Conservation (phyloP, 2,888 invertebrate genomes). For the Hyposoter didymator region DNA sequence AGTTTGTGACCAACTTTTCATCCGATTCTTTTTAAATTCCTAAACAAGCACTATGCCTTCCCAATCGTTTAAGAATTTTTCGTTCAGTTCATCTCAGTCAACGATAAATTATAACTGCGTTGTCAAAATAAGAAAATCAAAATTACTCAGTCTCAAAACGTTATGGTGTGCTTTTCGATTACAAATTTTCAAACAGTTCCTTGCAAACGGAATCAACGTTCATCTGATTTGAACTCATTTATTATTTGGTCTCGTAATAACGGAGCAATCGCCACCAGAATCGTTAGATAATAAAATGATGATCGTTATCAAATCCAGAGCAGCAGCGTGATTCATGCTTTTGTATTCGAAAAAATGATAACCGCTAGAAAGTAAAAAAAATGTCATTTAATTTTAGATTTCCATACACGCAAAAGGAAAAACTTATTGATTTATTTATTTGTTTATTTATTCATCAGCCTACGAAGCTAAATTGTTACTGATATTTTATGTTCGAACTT, state of each 20-base stretch:
- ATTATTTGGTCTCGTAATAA: background rate
- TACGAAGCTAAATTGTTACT: background rate
- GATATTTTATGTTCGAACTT: background rate
- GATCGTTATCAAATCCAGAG: background rate
- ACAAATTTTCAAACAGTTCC: background rate
- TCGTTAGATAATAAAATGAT: background rate
- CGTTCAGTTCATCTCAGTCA: background rate
- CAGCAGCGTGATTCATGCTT: no score
- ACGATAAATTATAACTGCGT: background rate
- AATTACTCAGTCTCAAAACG: no score
- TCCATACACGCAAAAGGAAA: background rate
- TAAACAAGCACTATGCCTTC: background rate
- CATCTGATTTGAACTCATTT: background rate
- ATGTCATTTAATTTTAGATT: background rate
- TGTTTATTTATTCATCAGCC: background rate
- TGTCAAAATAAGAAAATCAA: background rate
- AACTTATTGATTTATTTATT: background rate
- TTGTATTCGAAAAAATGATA: no score
- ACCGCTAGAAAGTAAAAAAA: no score
- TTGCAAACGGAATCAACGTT: background rate
- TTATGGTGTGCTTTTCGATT: no score
- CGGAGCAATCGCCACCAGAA: background rate
- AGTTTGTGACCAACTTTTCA: background rate
- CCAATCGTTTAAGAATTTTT: background rate
- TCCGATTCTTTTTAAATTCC: background rate